Conservation (phyloP, 2,888 invertebrate species). For the Drosophila parthenogenetica region DNA sequence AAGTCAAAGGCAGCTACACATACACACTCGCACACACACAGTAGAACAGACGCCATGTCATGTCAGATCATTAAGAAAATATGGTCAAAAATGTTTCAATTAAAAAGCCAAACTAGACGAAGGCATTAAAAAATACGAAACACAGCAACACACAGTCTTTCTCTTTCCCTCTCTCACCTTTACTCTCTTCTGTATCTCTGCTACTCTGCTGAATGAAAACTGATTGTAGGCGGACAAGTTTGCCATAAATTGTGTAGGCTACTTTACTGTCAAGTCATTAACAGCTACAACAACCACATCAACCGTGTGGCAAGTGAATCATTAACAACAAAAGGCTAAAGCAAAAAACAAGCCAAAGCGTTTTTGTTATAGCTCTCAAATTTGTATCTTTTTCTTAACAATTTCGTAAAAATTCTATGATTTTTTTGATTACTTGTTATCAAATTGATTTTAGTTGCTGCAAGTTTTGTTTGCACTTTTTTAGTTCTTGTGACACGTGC, state of each 20-base stretch:
- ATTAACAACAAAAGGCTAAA: slow-evolving; percentile 66
- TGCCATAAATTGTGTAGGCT: slow-evolving; percentile 78
- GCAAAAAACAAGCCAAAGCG: slow-evolving; percentile 8
- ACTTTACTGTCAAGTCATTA: slow-evolving; percentile 79
- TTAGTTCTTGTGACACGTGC: slow-evolving; percentile 42
- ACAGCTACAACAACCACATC: slow-evolving; percentile 56
- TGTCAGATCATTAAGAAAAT: slow-evolving; percentile 78
- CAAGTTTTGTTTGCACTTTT: slow-evolving; percentile 1
- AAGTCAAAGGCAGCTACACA: slow-evolving; percentile 20
- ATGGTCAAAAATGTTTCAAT: slow-evolving; percentile 80
- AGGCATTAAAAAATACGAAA: slow-evolving; percentile 42
- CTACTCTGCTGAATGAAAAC: slow-evolving; percentile 59
- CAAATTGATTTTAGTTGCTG: neutral
- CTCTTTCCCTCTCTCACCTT: slow-evolving; percentile 5
- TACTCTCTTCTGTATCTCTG: too few relatives aligned
- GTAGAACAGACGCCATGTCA: slow-evolving; percentile 71
- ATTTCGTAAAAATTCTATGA: slow-evolving; percentile 1
- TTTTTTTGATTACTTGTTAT: slow-evolving; percentile 6
- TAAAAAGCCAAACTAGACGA: slow-evolving; percentile 65
- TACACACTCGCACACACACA: slow-evolving; percentile 14
- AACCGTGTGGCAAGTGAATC: slow-evolving; percentile 62
- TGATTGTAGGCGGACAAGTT: slow-evolving; percentile 79
- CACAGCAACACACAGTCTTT: neutral
- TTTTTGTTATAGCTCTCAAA: slow-evolving; percentile 15
- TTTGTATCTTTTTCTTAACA: neutral